These are phyloP conservation scores for Nephrotoma guestfalica DNA, from an alignment of 2,888 invertebrate genomes.

Conservation along the genomic window DNA sequence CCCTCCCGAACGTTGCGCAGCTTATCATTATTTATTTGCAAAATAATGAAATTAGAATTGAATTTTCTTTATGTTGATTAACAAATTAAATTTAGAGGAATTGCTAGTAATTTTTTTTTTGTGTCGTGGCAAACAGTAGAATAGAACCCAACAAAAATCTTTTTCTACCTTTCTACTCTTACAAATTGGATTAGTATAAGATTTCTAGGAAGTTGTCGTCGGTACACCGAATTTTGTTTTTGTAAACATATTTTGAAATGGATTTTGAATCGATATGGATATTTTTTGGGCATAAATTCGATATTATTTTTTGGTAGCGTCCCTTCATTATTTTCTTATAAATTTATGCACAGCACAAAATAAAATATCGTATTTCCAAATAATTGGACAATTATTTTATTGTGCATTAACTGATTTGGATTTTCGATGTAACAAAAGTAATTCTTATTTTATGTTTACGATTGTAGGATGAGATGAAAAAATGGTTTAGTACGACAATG, in stretches of 20 bases:
- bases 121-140: background rate
- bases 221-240: background rate
- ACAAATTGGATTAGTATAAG: background rate
- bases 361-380: background rate
- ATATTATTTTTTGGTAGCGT: background rate
- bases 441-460: background rate
- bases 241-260: background rate
- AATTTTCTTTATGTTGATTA: background rate
- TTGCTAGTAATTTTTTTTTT: background rate
- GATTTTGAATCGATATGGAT: background rate
- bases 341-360: background rate
- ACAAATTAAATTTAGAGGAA: background rate
- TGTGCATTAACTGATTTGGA: background rate
- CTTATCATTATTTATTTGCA: background rate
- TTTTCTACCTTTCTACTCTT: background rate
- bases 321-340: background rate
- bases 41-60: background rate
- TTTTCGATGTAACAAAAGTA: background rate
- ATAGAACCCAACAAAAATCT: background rate
- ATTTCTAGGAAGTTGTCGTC: background rate
- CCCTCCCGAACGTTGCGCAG: background rate
- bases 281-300: background rate
- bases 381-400: background rate
- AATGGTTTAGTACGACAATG: background rate
- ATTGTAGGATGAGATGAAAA: too few relatives aligned